Base-by-base conservation (phyloP, 2,888 invertebrate species). In the Pyralis farinalis region DNA sequence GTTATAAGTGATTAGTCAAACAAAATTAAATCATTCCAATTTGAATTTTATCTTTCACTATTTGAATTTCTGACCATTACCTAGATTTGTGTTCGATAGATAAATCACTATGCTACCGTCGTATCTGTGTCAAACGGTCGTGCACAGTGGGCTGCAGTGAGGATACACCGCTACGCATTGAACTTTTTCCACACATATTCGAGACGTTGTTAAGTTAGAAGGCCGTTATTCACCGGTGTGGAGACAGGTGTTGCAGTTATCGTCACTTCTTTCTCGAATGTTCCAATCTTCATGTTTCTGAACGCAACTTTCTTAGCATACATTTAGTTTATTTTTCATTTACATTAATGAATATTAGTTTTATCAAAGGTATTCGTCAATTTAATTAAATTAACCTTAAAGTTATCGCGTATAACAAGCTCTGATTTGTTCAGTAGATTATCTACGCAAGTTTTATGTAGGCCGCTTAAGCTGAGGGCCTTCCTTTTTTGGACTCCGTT, bases 151-250 rank as follows among this genome's bases (percentile, higher is more conserved):
- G 42, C 35, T 54, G 65, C 60, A 64, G 63, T 53, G 54, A 51
- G 59, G 60, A 60, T 63, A 61, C 61, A 65, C 78, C 77, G 79
- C 75, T 77, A 81, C 4, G 16, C 54, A 63, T 66, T 63, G 64
- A 70, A 65, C 68, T 80, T 81, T 82, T 82, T 79, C 71, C 62
- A 57, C 71, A 71, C 72, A 74, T 16, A 16, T 66, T 71, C 64
- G 67, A 63, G 68, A 70, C 68, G 68, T 53, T 51, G 46, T 50
- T 58, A 48, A 45, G 44, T 36, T 47, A 61, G 48, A 58, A 52
- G 63, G 71, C 81, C 78, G 82, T 83, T 82, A 83, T 67, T 74
- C 70, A 74, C 70, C 67, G 70, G 59, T 63, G 53, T 58, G 54
- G 55, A 53, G 64, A 65, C 71, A 77, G 71, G 67, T 80, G 71